phyloP scores from a whole-genome alignment of 2,888 invertebrate species.

The Acronicta psi region DNA sequence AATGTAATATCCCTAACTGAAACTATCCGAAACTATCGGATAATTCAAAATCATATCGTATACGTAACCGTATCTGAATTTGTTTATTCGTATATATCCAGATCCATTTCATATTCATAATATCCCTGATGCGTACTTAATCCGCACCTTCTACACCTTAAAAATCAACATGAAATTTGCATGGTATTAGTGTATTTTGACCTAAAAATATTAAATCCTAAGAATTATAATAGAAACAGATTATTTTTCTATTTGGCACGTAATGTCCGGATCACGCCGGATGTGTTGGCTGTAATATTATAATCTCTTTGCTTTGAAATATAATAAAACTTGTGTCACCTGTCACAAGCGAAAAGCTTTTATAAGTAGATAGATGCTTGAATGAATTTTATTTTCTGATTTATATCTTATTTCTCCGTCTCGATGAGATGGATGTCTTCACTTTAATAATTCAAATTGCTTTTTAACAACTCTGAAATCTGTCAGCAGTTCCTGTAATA shows the following conservation, averaged over 20 bases:
- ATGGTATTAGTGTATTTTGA: background rate
- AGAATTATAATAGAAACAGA: slow-evolving; percentile 10
- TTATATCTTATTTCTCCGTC: background rate
- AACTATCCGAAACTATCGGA: too few species aligned
- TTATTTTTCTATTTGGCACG: slow-evolving; percentile 42
- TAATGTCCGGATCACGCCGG: slow-evolving; percentile 48
- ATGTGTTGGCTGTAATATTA: slow-evolving; percentile 56
- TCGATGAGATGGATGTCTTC: background rate
- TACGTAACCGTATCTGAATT: too few species aligned
- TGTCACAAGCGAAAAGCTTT: slow-evolving; percentile 17
- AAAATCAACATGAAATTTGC: too few species aligned
- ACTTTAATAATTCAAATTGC: background rate
- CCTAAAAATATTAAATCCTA: background rate
- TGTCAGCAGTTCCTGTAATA: background rate
- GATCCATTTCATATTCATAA: too few species aligned
- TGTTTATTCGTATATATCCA: too few species aligned
- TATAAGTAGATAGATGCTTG: background rate
- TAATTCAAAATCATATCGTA: too few species aligned
- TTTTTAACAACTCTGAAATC: background rate
- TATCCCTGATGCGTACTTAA: too few species aligned
- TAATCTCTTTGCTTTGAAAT: slow-evolving; percentile 66
- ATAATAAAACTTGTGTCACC: slow-evolving; percentile 53
- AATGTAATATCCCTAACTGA: too few species aligned
- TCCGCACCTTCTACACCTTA: too few species aligned
- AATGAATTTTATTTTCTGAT: background rate